Conservation (phyloP, 2,888 invertebrate species). For the Drosophila lutescens region DNA sequence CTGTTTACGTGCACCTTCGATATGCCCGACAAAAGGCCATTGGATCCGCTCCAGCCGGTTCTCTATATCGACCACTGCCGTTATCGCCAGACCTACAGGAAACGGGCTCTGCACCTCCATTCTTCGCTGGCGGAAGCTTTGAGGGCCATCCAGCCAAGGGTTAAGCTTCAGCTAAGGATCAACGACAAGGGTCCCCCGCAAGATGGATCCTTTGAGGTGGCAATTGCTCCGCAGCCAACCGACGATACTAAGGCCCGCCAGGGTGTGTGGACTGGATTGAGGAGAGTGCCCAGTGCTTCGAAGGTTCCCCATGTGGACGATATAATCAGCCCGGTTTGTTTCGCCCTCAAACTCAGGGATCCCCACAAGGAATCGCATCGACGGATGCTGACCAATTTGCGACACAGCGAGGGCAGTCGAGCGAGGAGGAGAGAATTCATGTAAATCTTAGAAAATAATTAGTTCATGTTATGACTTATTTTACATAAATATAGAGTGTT, state of each 20-base stretch:
- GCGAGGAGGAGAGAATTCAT: neutral
- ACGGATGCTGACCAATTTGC: slow-evolving; percentile 28
- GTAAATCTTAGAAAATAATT: neutral
- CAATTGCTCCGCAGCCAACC: slow-evolving; percentile 54
- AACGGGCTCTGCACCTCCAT: slow-evolving; percentile 65
- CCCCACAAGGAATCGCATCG: slow-evolving; percentile 39
- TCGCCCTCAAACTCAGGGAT: slow-evolving; percentile 42
- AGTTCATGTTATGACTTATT: neutral
- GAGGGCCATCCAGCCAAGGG: slow-evolving; percentile 47
- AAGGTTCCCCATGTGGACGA: slow-evolving; percentile 75
- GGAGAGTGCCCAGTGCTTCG: slow-evolving; percentile 50
- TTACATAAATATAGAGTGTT: neutral
- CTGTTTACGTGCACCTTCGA: neutral
- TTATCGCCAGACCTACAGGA: slow-evolving; percentile 55
- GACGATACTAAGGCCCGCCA: slow-evolving; percentile 26
- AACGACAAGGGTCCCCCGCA: slow-evolving; percentile 64
- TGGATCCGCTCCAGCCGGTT: slow-evolving; percentile 66
- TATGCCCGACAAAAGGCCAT: slow-evolving; percentile 28
- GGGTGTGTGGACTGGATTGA: slow-evolving; percentile 72
- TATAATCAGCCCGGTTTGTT: slow-evolving; percentile 59
- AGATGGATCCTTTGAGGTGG: slow-evolving; percentile 73
- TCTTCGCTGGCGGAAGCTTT: slow-evolving; percentile 61
- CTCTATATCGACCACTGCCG: slow-evolving; percentile 77
- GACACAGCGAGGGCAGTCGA: slow-evolving; percentile 26
- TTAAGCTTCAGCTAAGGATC: slow-evolving; percentile 63